Base-by-base conservation (phyloP, 2,797 vertebrate genomes). In the Psittacula derbiana region DNA sequence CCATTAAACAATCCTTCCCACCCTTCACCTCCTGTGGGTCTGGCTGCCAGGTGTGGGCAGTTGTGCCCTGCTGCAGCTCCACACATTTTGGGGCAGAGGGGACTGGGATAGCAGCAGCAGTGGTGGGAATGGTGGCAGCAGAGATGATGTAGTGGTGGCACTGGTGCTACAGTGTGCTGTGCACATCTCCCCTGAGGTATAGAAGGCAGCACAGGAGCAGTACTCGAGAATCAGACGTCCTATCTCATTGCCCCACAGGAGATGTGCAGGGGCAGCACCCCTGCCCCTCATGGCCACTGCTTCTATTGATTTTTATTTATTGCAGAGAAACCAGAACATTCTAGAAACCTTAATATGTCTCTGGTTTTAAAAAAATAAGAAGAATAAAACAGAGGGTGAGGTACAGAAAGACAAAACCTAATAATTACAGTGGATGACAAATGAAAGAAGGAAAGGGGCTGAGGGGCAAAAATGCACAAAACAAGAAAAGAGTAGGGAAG, bases 171-270 rank as follows among this genome's bases (percentile, higher is more conserved):
- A 58, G 25, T 8, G 25, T 60, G 47, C 33, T 15, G 10, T 11
- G 24, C n/a, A 25, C 57, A 17, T 44, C 21, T 78, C 13, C 21
- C 23, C 1, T 16, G n/a, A 25, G 17, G 13, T 53, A 14, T 19
- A 69, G 49, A 80, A 74, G 58, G 14, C 41, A 64, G 58, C 15
- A 21, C 5, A 62, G 17, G 41, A 55, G 4, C 21, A 18, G 33
- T 38, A 28, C 33, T 88, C 38, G 65, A 79, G 49, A 80, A 15
- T 38, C 33, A 61, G 41, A 8, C 2, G 1, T 78, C 27, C 4
- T 13, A n/a, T 88, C 52, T 80, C n/a, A 30, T 5, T 62, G 27
- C 28, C n/a, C 12, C 0, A 0, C 27, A 47, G 49, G 38, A 46
- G 20, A 46, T 16, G 8, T 25, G 13, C 15, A 60, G 21, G 30